Evolutionary conservation across 2,113 vertebrate genomes (phyloP), one percentile per base, ranked within the genome.

Genomic region (Erythrocercus mccallii): DNA sequence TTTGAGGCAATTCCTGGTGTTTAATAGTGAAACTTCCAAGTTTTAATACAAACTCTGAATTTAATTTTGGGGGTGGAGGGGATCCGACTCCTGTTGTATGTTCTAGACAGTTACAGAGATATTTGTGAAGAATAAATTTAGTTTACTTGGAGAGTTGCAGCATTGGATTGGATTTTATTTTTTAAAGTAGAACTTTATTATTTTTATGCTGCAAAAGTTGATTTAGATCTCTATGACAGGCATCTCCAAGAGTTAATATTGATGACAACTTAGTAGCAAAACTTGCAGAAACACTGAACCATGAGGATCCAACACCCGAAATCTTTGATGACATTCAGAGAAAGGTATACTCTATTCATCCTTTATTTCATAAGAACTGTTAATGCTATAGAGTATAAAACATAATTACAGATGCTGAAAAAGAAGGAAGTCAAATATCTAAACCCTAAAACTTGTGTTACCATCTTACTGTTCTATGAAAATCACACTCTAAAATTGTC

Each of bases 311-410:
- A 94, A 99, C 99, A 5, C 99, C 99, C 8, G 99, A 99, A 96
- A 99, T 99, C 92, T 99, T 99, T 96, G 99, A 99, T 97, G 99
- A 99, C 82, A 98, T 99, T 98, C 99, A 99, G 96, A 99, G 98
- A 97, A 99, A 99, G 98, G 99, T 99, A 98, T 68, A 95, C 11
- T 50, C 10, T 95, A 20, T 82, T 96, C 3, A 3, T 80, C 25
- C 20, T 65, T 15, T 78, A 22, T 90, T 90, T 95, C 16, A 5
- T 86, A 83, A 42, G 24, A 80, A 33, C 37, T 68, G 20, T 83
- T 86, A 58, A 57, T 35, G 25, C 44, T 74, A 2, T 27, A 11
- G 37, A 48, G 8, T 72, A 30, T 54, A 78, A 81, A 81, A 64
- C 5, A 5, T 48, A 15, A 51, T 28, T 91, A 11, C 9, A 78